These are phyloP conservation scores for Hippocampus mohnikei DNA, from an alignment of 2,113 vertebrate genomes.

Conservation along the genomic window DNA sequence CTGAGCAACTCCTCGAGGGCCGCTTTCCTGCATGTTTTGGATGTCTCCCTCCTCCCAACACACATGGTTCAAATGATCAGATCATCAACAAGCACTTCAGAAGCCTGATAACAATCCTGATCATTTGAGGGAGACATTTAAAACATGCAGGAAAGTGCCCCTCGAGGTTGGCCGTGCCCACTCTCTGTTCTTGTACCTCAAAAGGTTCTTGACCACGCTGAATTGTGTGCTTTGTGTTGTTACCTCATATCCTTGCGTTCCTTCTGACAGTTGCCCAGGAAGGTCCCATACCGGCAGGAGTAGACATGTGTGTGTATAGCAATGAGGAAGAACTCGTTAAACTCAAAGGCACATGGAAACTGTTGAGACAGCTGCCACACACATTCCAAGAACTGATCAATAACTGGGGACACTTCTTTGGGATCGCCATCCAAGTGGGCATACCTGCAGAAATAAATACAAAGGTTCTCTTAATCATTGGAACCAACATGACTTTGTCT, in stretches of 20 bases:
- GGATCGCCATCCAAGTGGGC: constrained; percentile 90
- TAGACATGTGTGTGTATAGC: constrained; percentile 85
- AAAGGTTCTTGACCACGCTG: not conserved
- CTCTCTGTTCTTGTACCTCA: not conserved
- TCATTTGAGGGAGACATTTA: too few species aligned
- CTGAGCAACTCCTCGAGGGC: too few species aligned
- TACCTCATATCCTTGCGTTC: constrained; percentile 86
- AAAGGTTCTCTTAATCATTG: not conserved
- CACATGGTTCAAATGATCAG: too few species aligned
- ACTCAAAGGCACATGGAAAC: constrained; percentile 96
- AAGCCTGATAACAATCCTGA: too few species aligned
- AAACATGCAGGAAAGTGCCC: too few species aligned
- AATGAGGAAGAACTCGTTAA: constrained; percentile 90
- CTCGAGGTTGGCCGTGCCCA: too few species aligned
- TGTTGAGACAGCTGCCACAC: constrained; percentile 95
- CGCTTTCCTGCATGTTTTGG: too few species aligned
- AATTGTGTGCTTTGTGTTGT: constrained; percentile 5
- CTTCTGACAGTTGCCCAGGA: constrained; percentile 89
- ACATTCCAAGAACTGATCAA: constrained; percentile 95
- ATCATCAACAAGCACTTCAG: too few species aligned
- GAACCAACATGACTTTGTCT: not conserved
- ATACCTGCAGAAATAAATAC: constrained; percentile 71
- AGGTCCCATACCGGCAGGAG: constrained; percentile 92
- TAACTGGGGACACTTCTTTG: constrained; percentile 91
- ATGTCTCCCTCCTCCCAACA: too few species aligned